Conservation (phyloP, 2,888 invertebrate genomes). For the Colostygia pectinataria region DNA sequence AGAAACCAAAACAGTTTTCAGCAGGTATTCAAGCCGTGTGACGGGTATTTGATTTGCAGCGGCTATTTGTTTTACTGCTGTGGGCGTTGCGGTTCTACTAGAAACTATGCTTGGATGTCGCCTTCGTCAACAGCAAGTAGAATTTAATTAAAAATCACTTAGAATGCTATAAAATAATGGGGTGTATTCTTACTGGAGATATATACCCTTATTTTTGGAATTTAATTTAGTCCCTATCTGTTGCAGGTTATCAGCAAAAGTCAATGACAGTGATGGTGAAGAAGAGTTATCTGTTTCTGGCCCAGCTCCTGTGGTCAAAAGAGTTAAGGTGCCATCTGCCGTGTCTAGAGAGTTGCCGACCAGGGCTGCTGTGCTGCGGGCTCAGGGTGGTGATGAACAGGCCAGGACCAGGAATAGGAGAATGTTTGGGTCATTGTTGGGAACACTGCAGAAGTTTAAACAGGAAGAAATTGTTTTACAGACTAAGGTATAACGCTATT, state of each 20-base stretch:
- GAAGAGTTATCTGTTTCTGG: slow-evolving; percentile 50
- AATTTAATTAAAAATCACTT: too few species aligned
- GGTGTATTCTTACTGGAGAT: too few species aligned
- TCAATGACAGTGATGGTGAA: slow-evolving; percentile 77
- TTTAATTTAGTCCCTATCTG: too few species aligned
- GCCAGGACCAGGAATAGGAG: slow-evolving; percentile 93
- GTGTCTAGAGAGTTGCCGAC: slow-evolving; percentile 94
- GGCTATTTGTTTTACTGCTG: neutral
- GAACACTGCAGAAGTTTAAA: slow-evolving; percentile 97
- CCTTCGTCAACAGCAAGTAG: too few species aligned
- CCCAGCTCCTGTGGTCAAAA: slow-evolving; percentile 50
- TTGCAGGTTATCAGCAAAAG: slow-evolving; percentile 69
- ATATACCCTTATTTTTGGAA: too few species aligned
- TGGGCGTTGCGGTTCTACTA: neutral
- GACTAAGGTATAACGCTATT: slow-evolving; percentile 85
- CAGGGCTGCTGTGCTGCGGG: slow-evolving; percentile 80
- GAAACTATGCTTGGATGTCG: too few species aligned
- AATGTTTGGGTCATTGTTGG: slow-evolving; percentile 97
- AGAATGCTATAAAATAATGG: too few species aligned
- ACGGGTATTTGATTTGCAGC: slow-evolving; percentile 21
- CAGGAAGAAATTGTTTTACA: slow-evolving; percentile 96
- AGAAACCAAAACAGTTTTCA: slow-evolving; percentile 82
- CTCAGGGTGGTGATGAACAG: slow-evolving; percentile 92
- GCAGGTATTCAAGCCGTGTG: slow-evolving; percentile 62
- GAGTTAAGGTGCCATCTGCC: slow-evolving; percentile 84